Evolutionary conservation across 2,888 invertebrate genomes (phyloP).

Genomic region (Chymomyza fuscimana): DNA sequence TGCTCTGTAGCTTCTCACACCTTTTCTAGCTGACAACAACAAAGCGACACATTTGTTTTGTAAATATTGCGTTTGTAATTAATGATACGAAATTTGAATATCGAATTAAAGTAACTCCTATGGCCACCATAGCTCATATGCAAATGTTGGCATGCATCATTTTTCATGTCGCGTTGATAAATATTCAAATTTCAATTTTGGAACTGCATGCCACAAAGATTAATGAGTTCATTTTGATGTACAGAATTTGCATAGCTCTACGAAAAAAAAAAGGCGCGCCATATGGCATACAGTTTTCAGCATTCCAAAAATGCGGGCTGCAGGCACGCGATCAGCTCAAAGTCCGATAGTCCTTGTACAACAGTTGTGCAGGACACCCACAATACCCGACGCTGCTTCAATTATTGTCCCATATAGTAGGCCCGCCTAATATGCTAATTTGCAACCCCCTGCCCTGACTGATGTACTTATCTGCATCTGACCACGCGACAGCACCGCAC

Average conservation of each 20-base stretch:
- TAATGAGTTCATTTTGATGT: conserved; percentile 43
- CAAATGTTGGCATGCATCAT: conserved; percentile 40
- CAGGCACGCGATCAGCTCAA: conserved; percentile 45
- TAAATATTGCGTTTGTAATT: conserved; percentile 80
- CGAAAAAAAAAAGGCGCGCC: not conserved
- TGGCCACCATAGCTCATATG: conserved; percentile 31
- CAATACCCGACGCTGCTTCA: not conserved
- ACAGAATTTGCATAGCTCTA: conserved; percentile 53
- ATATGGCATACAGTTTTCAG: conserved; percentile 42
- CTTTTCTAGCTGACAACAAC: conserved; percentile 44
- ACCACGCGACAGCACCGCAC: conserved; percentile 64
- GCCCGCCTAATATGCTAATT: conserved; percentile 56
- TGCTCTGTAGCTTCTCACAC: conserved; percentile 44
- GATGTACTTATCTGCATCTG: conserved; percentile 3
- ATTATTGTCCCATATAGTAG: not conserved
- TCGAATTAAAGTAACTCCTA: not conserved
- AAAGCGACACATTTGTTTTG: conserved; percentile 79
- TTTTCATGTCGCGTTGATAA: conserved; percentile 64
- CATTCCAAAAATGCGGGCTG: conserved; percentile 1
- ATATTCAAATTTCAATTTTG: conserved; percentile 40
- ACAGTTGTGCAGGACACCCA: conserved; percentile 26
- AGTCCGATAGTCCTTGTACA: not conserved
- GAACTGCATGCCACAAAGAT: conserved; percentile 55
- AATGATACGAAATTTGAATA: conserved; percentile 66
- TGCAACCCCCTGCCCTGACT: conserved; percentile 5